phyloP scores from a whole-genome alignment of 2,888 invertebrate genomes.

The Drosophila rellima region DNA sequence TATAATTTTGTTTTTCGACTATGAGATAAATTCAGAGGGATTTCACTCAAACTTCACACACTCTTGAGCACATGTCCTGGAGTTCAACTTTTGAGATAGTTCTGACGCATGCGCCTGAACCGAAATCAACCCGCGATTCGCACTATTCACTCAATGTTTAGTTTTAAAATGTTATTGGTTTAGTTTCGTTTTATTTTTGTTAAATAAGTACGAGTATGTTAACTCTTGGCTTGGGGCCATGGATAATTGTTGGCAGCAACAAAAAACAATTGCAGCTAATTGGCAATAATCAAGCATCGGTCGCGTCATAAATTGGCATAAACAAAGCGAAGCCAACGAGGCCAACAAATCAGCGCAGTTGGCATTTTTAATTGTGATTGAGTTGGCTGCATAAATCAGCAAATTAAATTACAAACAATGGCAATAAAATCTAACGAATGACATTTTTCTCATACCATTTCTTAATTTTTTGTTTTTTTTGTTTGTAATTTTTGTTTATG shows the following conservation, averaged over 20 bases:
- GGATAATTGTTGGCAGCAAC: constrained; percentile 19
- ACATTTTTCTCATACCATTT: constrained; percentile 23
- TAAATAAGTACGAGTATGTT: constrained; percentile 14
- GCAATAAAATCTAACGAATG: constrained; percentile 75
- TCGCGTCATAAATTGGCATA: constrained; percentile 68
- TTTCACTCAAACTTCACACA: constrained; percentile 31
- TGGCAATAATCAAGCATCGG: constrained; percentile 70
- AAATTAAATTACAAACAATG: constrained; percentile 75
- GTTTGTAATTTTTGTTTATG: constrained; percentile 34
- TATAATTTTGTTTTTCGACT: too few species aligned
- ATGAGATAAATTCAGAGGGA: background rate
- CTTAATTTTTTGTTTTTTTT: constrained; percentile 11
- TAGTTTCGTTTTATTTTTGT: constrained; percentile 15
- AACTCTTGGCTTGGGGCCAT: constrained; percentile 40
- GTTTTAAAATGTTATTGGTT: constrained; percentile 27
- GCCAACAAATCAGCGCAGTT: constrained; percentile 70
- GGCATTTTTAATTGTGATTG: constrained; percentile 72
- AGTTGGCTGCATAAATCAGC: constrained; percentile 75
- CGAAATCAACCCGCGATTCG: constrained; percentile 17
- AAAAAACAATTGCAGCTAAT: constrained; percentile 71
- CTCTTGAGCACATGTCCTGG: constrained; percentile 46
- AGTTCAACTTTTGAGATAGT: constrained; percentile 18
- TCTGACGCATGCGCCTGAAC: constrained; percentile 54
- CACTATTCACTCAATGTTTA: constrained; percentile 56
- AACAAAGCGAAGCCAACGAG: constrained; percentile 60